These are phyloP conservation scores for Saxidomus purpurata DNA, from an alignment of 1,140 invertebrate genomes.

Conservation along the genomic window DNA sequence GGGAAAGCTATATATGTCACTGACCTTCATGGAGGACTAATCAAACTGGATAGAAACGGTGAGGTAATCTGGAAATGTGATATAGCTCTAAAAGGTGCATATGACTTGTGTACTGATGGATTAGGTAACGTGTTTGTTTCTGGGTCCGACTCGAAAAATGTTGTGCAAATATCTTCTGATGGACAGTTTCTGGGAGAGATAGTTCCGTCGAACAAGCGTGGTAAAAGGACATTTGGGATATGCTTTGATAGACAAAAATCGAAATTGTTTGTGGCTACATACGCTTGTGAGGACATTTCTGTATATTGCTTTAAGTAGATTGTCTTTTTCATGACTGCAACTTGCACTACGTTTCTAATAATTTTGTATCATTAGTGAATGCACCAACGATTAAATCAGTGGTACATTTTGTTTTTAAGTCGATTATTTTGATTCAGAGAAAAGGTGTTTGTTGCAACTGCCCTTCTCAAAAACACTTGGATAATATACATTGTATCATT, in stretches of 20 bases:
- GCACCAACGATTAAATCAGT: too few relatives aligned
- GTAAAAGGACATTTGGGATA: not conserved
- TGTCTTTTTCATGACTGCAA: too few relatives aligned
- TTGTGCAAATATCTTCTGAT: not conserved
- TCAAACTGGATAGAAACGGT: not conserved
- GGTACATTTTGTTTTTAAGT: too few relatives aligned
- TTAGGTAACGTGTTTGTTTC: not conserved
- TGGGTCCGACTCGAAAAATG: not conserved
- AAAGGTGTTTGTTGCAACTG: too few relatives aligned
- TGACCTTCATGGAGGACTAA: not conserved
- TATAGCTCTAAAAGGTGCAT: not conserved
- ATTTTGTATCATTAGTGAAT: too few relatives aligned
- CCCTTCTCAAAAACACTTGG: too few relatives aligned
- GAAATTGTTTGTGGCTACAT: not conserved
- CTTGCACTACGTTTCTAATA: too few relatives aligned
- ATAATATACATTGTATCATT: too few relatives aligned
- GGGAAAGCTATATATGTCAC: not conserved
- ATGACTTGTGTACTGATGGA: not conserved
- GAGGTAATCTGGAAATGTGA: not conserved
- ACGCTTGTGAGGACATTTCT: not conserved
- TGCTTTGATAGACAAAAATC: not conserved
- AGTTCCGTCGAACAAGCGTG: not conserved
- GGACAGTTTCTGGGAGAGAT: not conserved
- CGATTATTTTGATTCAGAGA: too few relatives aligned
- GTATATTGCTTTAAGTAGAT: not conserved